These are phyloP conservation scores for Ibycter americanus DNA, from an alignment of 2,797 vertebrate genomes.

Conservation along the genomic window DNA sequence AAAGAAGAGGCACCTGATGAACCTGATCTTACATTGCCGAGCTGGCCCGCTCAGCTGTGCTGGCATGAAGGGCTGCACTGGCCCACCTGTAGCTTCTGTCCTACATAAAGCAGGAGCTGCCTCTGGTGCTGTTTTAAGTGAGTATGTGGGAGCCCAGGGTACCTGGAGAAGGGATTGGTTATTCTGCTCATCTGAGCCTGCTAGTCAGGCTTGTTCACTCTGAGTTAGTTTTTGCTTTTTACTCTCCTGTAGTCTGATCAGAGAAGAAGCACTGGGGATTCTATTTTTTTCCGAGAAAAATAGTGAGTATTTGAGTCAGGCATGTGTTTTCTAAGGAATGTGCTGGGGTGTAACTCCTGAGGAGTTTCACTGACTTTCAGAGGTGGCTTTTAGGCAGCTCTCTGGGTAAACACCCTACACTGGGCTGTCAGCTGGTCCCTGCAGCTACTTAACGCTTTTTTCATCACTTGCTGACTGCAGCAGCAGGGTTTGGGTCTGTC, in stretches of 20 bases:
- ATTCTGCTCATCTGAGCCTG: background rate
- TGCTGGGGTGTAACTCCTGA: background rate
- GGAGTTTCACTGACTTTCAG: background rate
- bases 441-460: background rate
- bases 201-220: background rate
- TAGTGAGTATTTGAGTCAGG: background rate
- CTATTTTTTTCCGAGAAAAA: background rate
- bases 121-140: background rate
- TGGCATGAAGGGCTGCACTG: background rate
- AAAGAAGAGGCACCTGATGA: background rate
- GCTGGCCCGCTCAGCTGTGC: background rate
- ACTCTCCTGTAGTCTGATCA: background rate
- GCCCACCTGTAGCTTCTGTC: background rate
- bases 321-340: background rate
- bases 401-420: background rate
- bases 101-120: background rate
- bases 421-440: background rate
- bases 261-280: background rate
- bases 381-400: background rate
- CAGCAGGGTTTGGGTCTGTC: background rate
- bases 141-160: background rate
- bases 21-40: fast-evolving
- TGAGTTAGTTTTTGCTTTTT: background rate
- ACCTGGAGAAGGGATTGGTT: background rate
- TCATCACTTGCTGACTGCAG: background rate